Base-by-base conservation (phyloP, 2,797 vertebrate species). In the Lophura swinhoii region DNA sequence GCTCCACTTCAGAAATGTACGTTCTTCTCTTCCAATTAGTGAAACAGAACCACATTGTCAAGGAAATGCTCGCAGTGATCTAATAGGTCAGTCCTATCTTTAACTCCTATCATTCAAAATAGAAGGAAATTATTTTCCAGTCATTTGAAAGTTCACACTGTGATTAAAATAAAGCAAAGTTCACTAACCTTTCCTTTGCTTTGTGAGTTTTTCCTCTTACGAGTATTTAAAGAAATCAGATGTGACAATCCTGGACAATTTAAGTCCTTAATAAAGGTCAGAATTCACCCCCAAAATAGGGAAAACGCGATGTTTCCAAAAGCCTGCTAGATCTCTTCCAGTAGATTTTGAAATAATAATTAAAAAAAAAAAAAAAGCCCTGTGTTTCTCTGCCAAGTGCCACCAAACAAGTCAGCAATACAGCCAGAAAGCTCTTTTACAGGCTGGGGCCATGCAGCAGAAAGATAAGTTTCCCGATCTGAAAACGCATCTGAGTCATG, bases 21-120 rank as follows among this genome's bases (percentile, higher is more conserved):
- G 81, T 78, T 92, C 88, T 73, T 70, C 35, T 28, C 93, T 90
- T 60, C 94, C 64, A 4, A 43, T 28, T 7, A 17, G 6, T 9
- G 81, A 37, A 71, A 93, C 66, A 90, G 95, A 95, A 84, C 60
- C 7, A 0, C 49, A 72, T 90, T 94, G 91, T 93, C 71, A 15
- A 66, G 91, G 87, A 76, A 95, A 55, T 14, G 86, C 74, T 85
- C 14, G 3, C 39, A 43, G 92, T 96, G 96, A 97, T 95, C 96
- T 96, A 96, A 97, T 97, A 97, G 96, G 95, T 96, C 96, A 93
- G 46, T 67, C 82, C 95, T 97, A 97, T 96, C 95, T 97, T 97
- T 96, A 96, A 96, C 89, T 91, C 44, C 83, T 75, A 10, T 76
- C 76, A 13, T 93, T 95, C 79, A 51, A 90, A 97, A 93, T 88